Evolutionary conservation across 1,140 invertebrate species (phyloP).

Genomic region (Brevipalpus yothersi): DNA sequence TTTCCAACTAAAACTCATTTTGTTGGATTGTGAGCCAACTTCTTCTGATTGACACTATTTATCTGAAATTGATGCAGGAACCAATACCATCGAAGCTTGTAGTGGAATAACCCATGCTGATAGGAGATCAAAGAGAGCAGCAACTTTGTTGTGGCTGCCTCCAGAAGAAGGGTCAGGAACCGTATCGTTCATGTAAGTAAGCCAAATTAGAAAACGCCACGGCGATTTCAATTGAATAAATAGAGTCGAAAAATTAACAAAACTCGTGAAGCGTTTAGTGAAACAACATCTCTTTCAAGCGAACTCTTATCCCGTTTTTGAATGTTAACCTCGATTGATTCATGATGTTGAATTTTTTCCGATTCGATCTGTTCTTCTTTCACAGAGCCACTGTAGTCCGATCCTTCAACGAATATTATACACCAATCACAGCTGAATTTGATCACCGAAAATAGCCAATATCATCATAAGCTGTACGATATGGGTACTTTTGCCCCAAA

Average conservation of each 20-base stretch:
- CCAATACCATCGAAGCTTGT: slow-evolving; percentile 20
- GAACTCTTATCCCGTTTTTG: not conserved
- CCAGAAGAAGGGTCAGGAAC: slow-evolving; percentile 23
- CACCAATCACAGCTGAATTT: not conserved
- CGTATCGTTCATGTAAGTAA: not conserved
- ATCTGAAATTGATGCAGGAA: not conserved
- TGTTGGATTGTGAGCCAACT: too few relatives aligned
- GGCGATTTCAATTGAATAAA: not conserved
- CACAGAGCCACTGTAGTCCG: not conserved
- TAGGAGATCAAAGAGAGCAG: slow-evolving; percentile 40
- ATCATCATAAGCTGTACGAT: too few relatives aligned
- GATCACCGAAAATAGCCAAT: not conserved
- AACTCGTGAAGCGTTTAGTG: not conserved
- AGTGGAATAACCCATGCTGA: slow-evolving; percentile 49
- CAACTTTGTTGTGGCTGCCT: slow-evolving; percentile 42
- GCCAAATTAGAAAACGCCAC: not conserved
- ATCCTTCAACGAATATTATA: not conserved
- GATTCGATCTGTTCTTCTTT: not conserved
- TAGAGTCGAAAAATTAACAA: not conserved
- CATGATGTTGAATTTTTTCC: not conserved
- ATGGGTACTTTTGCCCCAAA: too few relatives aligned
- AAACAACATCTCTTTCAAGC: not conserved
- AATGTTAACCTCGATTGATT: not conserved
- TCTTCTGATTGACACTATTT: too few relatives aligned
- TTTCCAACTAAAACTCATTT: too few relatives aligned